Evolutionary conservation across 2,113 vertebrate genomes (phyloP).

Genomic region (Pan paniscus): DNA sequence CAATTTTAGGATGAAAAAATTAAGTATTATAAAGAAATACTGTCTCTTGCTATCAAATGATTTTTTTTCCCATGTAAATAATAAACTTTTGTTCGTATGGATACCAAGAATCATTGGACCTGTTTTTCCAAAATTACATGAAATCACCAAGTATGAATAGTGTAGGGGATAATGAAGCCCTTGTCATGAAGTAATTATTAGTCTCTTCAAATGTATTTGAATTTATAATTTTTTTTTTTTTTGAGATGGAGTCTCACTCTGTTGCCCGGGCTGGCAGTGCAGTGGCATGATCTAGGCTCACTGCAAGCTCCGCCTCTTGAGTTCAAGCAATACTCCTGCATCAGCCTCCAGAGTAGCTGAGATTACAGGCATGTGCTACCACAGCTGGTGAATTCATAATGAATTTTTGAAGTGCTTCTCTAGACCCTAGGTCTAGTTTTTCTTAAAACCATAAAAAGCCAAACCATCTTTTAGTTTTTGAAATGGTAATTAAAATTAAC

Average conservation of each 20-base stretch:
- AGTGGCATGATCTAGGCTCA: too few relatives aligned
- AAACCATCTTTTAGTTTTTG: neutral
- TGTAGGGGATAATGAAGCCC: neutral
- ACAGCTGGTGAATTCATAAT: neutral
- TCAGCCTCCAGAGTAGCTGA: neutral
- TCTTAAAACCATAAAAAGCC: neutral
- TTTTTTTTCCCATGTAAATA: neutral
- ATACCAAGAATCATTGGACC: neutral
- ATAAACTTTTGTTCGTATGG: neutral
- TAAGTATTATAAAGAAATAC: neutral
- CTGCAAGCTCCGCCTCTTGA: neutral
- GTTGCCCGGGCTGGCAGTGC: neutral
- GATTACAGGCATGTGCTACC: neutral
- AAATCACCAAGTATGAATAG: neutral
- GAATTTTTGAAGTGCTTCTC: neutral
- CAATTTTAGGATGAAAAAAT: slow-evolving; percentile 16
- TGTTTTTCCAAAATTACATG: neutral
- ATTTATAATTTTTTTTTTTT: neutral
- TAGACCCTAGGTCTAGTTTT: neutral
- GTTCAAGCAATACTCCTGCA: neutral
- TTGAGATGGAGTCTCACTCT: neutral
- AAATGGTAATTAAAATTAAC: neutral
- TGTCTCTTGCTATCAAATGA: neutral
- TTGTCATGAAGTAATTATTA: neutral
- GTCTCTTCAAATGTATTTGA: slow-evolving; percentile 35